These are phyloP conservation scores for Triops longicaudatus DNA, from an alignment of 1,140 invertebrate species.

Conservation along the genomic window DNA sequence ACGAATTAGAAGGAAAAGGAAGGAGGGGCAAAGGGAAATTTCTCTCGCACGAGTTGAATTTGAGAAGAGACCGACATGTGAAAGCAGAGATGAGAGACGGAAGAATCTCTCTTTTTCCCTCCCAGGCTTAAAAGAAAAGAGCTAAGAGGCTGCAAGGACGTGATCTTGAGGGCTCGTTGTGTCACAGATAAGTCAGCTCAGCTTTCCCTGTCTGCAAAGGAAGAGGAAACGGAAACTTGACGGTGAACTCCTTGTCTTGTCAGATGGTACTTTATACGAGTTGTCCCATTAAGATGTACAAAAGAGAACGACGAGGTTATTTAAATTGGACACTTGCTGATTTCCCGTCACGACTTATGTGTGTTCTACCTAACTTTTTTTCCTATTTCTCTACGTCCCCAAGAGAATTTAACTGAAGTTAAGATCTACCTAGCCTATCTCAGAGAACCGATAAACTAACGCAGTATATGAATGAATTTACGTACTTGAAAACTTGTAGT, in stretches of 20 bases:
- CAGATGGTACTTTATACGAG: background rate
- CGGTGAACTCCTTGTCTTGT: background rate
- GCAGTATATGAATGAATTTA: too few relatives aligned
- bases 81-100: background rate
- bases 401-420: background rate
- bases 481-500: too few relatives aligned
- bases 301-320: background rate
- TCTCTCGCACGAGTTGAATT: background rate
- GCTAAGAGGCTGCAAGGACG: background rate
- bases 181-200: slow-evolving; percentile 10
- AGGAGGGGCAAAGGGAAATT: background rate
- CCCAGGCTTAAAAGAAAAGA: background rate
- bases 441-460: too few relatives aligned
- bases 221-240: background rate
- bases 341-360: too few relatives aligned
- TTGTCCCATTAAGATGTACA: background rate
- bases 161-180: background rate
- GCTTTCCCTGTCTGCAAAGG: background rate
- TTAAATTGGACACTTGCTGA: slow-evolving; percentile 8
- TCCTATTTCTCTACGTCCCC: background rate
- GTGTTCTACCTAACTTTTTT: too few relatives aligned
- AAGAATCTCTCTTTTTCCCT: background rate
- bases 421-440: too few relatives aligned
- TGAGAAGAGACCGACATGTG: background rate
- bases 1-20: too few relatives aligned